A percentile compares a stretch with the other conserved stretches of the same genome.
phyloP scores from a whole-genome alignment of 1,140 invertebrate genomes.

The Bradynema listronoti region DNA sequence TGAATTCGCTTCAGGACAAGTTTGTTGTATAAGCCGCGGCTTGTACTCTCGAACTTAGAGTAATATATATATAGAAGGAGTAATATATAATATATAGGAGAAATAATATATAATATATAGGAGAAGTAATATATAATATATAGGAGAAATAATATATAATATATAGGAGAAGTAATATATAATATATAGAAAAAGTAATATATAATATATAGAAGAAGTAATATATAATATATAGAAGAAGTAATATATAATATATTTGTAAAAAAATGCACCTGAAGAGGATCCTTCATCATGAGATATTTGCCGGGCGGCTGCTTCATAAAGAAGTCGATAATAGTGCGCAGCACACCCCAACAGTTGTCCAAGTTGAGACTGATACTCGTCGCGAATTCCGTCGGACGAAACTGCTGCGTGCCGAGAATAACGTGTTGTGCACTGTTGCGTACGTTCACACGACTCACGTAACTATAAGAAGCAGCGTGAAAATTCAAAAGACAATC shows the following conservation, averaged over 20 bases:
- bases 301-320: constrained; percentile 93
- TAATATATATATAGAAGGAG: too few species aligned
- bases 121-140: too few species aligned
- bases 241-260: neutral
- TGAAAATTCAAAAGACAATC: neutral
- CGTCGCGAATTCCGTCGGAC: constrained; percentile 92
- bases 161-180: too few species aligned
- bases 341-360: constrained; percentile 96
- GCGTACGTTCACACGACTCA: constrained; percentile 81
- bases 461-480: constrained; percentile 67
- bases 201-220: neutral
- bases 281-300: constrained; percentile 98
- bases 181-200: too few species aligned
- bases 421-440: constrained; percentile 95
- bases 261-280: constrained; percentile 58
- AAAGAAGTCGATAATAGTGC: constrained; percentile 93
- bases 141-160: too few species aligned
- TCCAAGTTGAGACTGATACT: constrained; percentile 99
- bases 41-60: too few species aligned
- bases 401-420: constrained; percentile 94
- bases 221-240: neutral
- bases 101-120: too few species aligned
- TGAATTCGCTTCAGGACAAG: too few species aligned
- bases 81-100: too few species aligned
- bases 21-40: too few species aligned